A percentile compares a stretch with the other conserved stretches of the same genome.
Conservation (phyloP, 1,140 invertebrate genomes). For the Augochlora pura region DNA sequence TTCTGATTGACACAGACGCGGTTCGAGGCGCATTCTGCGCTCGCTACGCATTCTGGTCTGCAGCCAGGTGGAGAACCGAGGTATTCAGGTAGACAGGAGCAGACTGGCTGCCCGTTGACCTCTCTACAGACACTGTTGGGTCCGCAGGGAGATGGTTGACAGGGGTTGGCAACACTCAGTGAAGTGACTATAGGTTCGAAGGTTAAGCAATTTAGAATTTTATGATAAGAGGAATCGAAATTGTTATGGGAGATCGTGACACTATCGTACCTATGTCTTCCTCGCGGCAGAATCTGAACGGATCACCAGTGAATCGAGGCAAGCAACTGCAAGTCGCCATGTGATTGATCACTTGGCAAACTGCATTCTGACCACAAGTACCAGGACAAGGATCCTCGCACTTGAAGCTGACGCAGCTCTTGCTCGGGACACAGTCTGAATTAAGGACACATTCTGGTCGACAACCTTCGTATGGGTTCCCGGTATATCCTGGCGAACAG, state of each 20-base stretch:
- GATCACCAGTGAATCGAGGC: slow-evolving; percentile 86
- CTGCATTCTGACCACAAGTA: slow-evolving; percentile 83
- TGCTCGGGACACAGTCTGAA: slow-evolving; percentile 78
- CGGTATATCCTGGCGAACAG: slow-evolving; percentile 80
- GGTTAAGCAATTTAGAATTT: neutral
- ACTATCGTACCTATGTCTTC: slow-evolving; percentile 36
- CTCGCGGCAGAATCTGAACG: slow-evolving; percentile 79
- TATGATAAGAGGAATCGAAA: neutral
- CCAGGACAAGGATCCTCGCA: slow-evolving; percentile 79
- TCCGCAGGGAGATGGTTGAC: slow-evolving; percentile 89
- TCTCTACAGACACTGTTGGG: slow-evolving; percentile 88
- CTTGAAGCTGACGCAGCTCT: slow-evolving; percentile 77
- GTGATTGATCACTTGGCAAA: slow-evolving; percentile 84
- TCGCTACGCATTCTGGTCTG: slow-evolving; percentile 88
- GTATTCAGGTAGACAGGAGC: slow-evolving; percentile 87
- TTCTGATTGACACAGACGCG: slow-evolving; percentile 87
- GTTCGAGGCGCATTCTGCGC: slow-evolving; percentile 88
- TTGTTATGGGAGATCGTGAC: no score
- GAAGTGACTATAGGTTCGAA: slow-evolving; percentile 2
- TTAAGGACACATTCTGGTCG: slow-evolving; percentile 78
- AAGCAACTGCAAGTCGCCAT: slow-evolving; percentile 85
- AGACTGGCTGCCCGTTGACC: slow-evolving; percentile 83
- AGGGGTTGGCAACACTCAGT: slow-evolving; percentile 81
- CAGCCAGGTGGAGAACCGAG: slow-evolving; percentile 87
- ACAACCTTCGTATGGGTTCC: slow-evolving; percentile 82